These are phyloP conservation scores for Brachymystax lenok DNA, from an alignment of 2,797 vertebrate species.

Conservation along the genomic window DNA sequence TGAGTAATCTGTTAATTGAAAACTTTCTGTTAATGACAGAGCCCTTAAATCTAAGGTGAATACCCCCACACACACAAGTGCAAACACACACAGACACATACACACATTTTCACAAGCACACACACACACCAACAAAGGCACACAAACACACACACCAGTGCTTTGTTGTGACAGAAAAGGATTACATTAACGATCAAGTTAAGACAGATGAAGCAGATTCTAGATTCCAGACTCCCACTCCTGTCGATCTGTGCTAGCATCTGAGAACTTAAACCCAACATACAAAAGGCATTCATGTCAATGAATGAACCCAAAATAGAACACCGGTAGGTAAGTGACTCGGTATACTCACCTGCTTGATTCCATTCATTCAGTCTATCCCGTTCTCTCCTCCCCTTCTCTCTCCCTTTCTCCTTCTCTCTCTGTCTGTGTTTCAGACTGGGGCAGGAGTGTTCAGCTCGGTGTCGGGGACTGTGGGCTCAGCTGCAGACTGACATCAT, in stretches of 20 bases:
- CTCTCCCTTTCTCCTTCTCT: slow-evolving; percentile 22
- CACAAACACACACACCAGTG: slow-evolving; percentile 43
- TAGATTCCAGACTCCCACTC: neutral
- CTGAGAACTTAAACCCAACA: slow-evolving; percentile 32
- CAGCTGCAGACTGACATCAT: slow-evolving; percentile 87
- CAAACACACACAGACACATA: slow-evolving; percentile 5
- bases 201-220: too few relatives aligned
- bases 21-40: slow-evolving; percentile 60
- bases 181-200: slow-evolving; percentile 37
- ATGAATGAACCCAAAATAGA: slow-evolving; percentile 45
- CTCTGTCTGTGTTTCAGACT: slow-evolving; percentile 49
- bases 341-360: slow-evolving; percentile 74
- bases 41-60: slow-evolving; percentile 34
- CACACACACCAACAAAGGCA: slow-evolving; percentile 32
- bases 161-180: slow-evolving; percentile 38
- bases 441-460: slow-evolving; percentile 68
- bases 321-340: slow-evolving; percentile 44
- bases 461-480: slow-evolving; percentile 71
- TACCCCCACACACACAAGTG: neutral
- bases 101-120: neutral
- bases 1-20: slow-evolving; percentile 59
- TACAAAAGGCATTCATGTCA: slow-evolving; percentile 45
- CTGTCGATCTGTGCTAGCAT: slow-evolving; percentile 34
- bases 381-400: slow-evolving; percentile 7
- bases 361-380: slow-evolving; percentile 50